Percentiles rank a stretch among this genome's conserved stretches.
Evolutionary conservation across 1,140 invertebrate species (phyloP).

Genomic region (Euschistus heros): DNA sequence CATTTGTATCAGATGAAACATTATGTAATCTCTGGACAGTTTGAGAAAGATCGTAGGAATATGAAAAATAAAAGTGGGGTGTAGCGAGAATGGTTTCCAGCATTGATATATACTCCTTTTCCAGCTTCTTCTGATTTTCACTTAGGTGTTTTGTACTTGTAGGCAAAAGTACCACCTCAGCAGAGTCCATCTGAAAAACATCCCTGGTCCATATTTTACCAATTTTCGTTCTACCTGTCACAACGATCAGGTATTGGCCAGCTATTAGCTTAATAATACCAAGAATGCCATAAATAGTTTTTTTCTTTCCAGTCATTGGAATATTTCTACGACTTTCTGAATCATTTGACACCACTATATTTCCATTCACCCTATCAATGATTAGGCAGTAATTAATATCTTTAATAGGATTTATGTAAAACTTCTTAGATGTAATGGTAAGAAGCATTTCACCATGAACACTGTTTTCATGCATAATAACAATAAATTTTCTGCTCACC

Average conservation of each 20-base stretch:
- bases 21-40: constrained; percentile 80
- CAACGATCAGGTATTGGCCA: constrained; percentile 81
- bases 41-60: constrained; percentile 88
- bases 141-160: constrained; percentile 74
- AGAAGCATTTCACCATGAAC: too few species aligned
- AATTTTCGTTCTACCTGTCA: constrained; percentile 72
- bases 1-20: constrained; percentile 74
- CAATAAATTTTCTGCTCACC: too few species aligned
- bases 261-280: constrained; percentile 79
- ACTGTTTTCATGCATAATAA: too few species aligned
- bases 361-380: constrained; percentile 19
- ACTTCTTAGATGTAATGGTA: constrained; percentile 2
- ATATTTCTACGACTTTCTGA: constrained; percentile 47
- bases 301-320: constrained; percentile 48
- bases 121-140: constrained; percentile 59
- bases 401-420: constrained; percentile 9
- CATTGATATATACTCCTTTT: constrained; percentile 71
- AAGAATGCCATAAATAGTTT: constrained; percentile 78
- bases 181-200: constrained; percentile 73
- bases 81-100: constrained; percentile 64
- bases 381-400: constrained; percentile 11
- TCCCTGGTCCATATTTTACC: constrained; percentile 76
- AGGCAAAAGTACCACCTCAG: constrained; percentile 79
- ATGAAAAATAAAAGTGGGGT: constrained; percentile 83
- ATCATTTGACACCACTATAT: constrained; percentile 27